A percentile compares a stretch with the other conserved stretches of the same genome.
Evolutionary conservation across 2,797 vertebrate genomes (phyloP).

Genomic region (Pseudochromis fuscus): DNA sequence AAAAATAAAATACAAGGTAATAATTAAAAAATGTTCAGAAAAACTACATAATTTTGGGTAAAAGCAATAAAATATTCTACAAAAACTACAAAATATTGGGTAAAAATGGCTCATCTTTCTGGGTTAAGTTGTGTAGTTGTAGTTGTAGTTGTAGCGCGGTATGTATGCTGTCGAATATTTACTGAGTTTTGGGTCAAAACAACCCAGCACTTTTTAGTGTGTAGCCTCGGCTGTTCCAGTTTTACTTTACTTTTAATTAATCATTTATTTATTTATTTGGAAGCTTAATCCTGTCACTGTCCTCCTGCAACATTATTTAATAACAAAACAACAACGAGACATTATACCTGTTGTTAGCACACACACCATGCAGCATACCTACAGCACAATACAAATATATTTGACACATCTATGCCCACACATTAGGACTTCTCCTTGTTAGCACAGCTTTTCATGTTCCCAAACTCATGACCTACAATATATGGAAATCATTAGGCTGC

Average conservation of each 20-base stretch:
- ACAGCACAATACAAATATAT: no score
- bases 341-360: neutral
- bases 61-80: no score
- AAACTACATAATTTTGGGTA: no score
- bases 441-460: neutral
- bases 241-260: constrained; percentile 25
- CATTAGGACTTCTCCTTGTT: neutral
- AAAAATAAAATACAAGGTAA: no score
- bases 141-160: no score
- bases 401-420: neutral
- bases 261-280: constrained; percentile 33
- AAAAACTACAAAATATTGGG: no score
- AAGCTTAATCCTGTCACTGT: constrained; percentile 19
- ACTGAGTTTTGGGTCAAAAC: no score
- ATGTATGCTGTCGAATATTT: no score
- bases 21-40: no score
- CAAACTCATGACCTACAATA: neutral
- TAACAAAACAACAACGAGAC: neutral
- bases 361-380: neutral
- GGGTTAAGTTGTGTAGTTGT: no score
- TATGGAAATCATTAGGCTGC: neutral
- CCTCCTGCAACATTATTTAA: constrained; percentile 11
- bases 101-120: no score
- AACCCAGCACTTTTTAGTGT: no score
- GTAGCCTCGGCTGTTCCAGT: constrained; percentile 25